These are phyloP conservation scores for Microhierax caerulescens DNA, from an alignment of 2,797 vertebrate species.

Conservation along the genomic window DNA sequence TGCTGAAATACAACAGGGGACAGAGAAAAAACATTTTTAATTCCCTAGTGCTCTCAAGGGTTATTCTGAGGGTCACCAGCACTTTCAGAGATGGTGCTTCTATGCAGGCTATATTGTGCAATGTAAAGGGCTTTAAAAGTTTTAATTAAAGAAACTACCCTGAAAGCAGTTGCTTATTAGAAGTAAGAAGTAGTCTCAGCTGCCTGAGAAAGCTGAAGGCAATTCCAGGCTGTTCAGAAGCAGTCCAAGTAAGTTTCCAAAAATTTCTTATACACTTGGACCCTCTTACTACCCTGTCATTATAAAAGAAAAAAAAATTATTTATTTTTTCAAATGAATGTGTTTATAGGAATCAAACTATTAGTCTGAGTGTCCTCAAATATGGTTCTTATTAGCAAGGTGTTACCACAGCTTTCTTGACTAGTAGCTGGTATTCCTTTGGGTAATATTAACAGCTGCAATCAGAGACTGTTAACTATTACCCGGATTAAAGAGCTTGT, in stretches of 20 bases:
- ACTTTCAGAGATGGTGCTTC: background rate
- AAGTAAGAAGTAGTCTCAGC: background rate
- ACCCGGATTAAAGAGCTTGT: slow-evolving; percentile 45
- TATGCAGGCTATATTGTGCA: background rate
- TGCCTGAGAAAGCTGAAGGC: background rate
- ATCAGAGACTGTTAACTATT: slow-evolving; percentile 55
- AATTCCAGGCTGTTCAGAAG: background rate
- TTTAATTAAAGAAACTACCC: background rate
- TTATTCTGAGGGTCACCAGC: background rate
- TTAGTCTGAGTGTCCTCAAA: background rate
- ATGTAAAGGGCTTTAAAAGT: background rate
- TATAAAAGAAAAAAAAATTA: background rate
- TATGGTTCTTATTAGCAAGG: slow-evolving; percentile 31
- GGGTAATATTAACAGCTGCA: slow-evolving; percentile 53
- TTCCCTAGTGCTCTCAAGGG: background rate
- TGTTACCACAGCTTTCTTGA: background rate
- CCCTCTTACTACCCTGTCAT: background rate
- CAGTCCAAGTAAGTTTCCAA: background rate
- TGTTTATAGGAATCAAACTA: background rate
- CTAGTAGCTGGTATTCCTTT: slow-evolving; percentile 33
- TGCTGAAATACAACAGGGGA: background rate
- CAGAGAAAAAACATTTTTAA: background rate
- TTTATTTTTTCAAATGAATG: background rate
- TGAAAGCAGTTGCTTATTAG: background rate
- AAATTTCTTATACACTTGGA: background rate